Percentiles rank a stretch among this genome's conserved stretches.
Evolutionary conservation across 2,797 vertebrate species (phyloP).

Genomic region (Discoglossus pictus): DNA sequence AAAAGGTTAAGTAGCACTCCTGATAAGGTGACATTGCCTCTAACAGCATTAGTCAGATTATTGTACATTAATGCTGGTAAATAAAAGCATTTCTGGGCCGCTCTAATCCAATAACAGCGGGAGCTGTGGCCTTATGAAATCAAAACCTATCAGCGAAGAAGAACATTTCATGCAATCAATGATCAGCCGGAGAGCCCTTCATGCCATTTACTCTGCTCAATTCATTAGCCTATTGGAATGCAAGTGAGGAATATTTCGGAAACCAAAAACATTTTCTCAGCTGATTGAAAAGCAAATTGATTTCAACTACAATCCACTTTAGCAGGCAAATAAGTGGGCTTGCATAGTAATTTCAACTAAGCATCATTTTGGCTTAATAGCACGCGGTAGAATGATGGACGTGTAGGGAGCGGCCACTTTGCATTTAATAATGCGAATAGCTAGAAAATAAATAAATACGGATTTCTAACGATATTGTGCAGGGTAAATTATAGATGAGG

Average conservation of each 20-base stretch:
- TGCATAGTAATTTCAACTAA: slow-evolving; percentile 31
- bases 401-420: background rate
- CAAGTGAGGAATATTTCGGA: slow-evolving; percentile 18
- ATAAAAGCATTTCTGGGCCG: background rate
- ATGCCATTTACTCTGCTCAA: background rate
- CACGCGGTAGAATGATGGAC: background rate
- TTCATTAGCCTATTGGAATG: slow-evolving; percentile 23
- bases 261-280: background rate
- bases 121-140: background rate
- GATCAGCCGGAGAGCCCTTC: slow-evolving; percentile 9
- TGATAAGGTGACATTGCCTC: too few relatives aligned
- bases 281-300: slow-evolving; percentile 47
- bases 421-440: slow-evolving; percentile 7
- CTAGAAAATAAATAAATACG: too few relatives aligned
- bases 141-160: background rate
- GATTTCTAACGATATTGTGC: too few relatives aligned
- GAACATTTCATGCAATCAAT: slow-evolving; percentile 1
- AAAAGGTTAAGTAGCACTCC: too few relatives aligned
- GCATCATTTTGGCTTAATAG: slow-evolving; percentile 29
- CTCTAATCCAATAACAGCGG: slow-evolving; percentile 2
- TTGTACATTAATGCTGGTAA: slow-evolving; percentile 3
- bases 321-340: slow-evolving; percentile 27
- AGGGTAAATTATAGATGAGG: too few relatives aligned
- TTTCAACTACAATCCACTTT: slow-evolving; percentile 38
- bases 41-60: too few relatives aligned